phyloP scores from a whole-genome alignment of 2,888 invertebrate species.

The Coelopa pilipes region DNA sequence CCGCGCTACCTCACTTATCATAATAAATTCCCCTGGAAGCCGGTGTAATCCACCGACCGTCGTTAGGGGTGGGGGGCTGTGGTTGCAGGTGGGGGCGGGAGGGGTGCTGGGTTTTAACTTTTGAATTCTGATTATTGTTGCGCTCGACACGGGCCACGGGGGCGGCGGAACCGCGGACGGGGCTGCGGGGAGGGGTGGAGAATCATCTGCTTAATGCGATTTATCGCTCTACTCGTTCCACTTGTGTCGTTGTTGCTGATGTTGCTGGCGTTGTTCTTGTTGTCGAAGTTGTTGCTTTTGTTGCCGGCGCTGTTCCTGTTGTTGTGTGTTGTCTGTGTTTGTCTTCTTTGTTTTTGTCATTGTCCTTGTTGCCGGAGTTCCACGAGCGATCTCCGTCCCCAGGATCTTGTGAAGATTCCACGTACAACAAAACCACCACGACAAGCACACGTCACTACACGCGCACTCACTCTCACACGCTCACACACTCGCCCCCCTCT shows the following conservation, averaged over 20 bases:
- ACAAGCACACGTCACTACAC: neutral
- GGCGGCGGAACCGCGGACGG: neutral
- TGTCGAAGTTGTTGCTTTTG: too few species aligned
- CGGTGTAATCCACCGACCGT: constrained; percentile 48
- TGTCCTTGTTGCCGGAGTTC: too few species aligned
- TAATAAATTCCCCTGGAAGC: constrained; percentile 16
- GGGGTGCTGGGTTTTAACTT: constrained; percentile 51
- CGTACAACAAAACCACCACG: constrained; percentile 37
- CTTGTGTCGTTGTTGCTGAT: too few species aligned
- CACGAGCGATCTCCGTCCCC: too few species aligned
- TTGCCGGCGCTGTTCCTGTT: constrained; percentile 7
- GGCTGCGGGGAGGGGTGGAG: constrained; percentile 50
- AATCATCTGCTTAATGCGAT: constrained; percentile 61
- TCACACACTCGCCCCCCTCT: constrained; percentile 33
- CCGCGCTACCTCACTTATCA: constrained; percentile 13
- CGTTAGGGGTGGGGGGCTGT: too few species aligned
- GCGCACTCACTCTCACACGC: constrained; percentile 40
- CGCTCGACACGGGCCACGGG: constrained; percentile 17
- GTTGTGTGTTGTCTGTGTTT: too few species aligned
- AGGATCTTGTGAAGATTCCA: constrained; percentile 41
- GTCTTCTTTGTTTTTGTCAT: too few species aligned
- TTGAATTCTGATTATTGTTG: constrained; percentile 55
- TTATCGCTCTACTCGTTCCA: constrained; percentile 45
- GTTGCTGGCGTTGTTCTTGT: constrained; percentile 7
- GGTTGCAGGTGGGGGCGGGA: too few species aligned